Percentiles rank a stretch among this genome's conserved stretches.
Evolutionary conservation across 1,140 invertebrate genomes (phyloP).

Genomic region (Samia ricini): DNA sequence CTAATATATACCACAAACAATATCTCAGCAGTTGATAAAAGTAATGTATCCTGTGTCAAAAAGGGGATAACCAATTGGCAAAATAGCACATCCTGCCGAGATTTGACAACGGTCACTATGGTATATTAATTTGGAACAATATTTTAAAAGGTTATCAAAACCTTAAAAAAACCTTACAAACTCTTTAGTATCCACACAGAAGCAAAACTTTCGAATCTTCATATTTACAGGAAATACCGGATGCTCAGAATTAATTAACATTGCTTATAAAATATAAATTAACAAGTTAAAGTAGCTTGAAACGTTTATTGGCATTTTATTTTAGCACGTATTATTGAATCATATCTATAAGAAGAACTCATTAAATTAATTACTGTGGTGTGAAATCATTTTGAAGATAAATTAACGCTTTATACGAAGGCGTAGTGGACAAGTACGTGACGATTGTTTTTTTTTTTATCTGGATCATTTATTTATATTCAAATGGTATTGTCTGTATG

Average conservation of each 20-base stretch:
- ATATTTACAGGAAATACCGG: not conserved
- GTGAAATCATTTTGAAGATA: constrained; percentile 7
- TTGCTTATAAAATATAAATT: constrained; percentile 13
- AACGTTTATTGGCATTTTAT: constrained; percentile 17
- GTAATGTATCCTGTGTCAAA: constrained; percentile 53
- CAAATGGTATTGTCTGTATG: too few species aligned
- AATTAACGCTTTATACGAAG: constrained; percentile 4
- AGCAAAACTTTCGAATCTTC: not conserved
- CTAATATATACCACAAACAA: not conserved
- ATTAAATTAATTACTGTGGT: constrained; percentile 21
- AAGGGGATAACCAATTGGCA: constrained; percentile 57
- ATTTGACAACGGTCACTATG: constrained; percentile 28
- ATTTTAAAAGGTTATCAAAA: too few species aligned
- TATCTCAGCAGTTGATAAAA: constrained; percentile 17
- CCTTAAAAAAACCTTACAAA: too few species aligned
- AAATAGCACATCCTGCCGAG: constrained; percentile 52
- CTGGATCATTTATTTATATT: not conserved
- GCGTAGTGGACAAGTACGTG: not conserved
- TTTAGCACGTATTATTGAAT: constrained; percentile 14
- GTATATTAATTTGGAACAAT: constrained; percentile 1
- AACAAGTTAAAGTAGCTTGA: constrained; percentile 15
- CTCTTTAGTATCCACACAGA: too few species aligned
- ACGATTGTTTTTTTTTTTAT: not conserved
- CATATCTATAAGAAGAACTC: constrained; percentile 12
- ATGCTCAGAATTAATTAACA: not conserved